Evolutionary conservation across 2,113 vertebrate species (phyloP).

Genomic region (Hyperopisus bebe): DNA sequence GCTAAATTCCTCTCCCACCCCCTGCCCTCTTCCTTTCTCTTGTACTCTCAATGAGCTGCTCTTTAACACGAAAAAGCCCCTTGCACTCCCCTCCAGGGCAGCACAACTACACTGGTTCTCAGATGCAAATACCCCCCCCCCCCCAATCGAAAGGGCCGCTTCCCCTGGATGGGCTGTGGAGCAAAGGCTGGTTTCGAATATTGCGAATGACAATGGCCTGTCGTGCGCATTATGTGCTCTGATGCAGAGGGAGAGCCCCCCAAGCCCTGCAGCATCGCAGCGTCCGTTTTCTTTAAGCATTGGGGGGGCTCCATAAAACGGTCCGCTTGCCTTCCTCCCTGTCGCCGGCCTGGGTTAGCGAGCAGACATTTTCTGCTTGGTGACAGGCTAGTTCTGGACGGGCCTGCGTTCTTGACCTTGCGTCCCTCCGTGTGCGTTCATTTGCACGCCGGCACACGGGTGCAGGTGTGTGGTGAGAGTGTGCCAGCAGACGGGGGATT

Average conservation of each 20-base stretch:
- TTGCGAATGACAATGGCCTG: not conserved
- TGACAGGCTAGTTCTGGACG: not conserved
- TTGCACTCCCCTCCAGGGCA: not conserved
- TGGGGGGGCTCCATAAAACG: not conserved
- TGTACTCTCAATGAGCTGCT: slow-evolving; percentile 22
- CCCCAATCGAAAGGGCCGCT: not conserved
- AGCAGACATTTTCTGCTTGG: not conserved
- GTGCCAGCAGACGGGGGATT: not conserved
- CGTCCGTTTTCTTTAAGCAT: not conserved
- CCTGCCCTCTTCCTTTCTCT: slow-evolving; percentile 35
- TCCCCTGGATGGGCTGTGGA: not conserved
- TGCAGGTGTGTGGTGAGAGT: not conserved
- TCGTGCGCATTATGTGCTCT: not conserved
- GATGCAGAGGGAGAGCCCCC: not conserved
- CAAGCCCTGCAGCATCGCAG: not conserved
- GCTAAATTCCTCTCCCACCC: slow-evolving; percentile 41
- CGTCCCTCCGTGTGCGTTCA: not conserved
- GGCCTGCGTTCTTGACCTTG: not conserved
- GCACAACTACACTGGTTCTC: not conserved
- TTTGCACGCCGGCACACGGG: not conserved
- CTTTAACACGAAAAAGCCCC: slow-evolving; percentile 18
- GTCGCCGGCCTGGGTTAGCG: not conserved
- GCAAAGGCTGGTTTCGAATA: not conserved
- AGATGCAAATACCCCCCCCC: not conserved
- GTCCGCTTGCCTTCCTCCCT: not conserved